These are phyloP conservation scores for Brienomyrus brachyistius DNA, from an alignment of 2,113 vertebrate genomes.

Conservation along the genomic window DNA sequence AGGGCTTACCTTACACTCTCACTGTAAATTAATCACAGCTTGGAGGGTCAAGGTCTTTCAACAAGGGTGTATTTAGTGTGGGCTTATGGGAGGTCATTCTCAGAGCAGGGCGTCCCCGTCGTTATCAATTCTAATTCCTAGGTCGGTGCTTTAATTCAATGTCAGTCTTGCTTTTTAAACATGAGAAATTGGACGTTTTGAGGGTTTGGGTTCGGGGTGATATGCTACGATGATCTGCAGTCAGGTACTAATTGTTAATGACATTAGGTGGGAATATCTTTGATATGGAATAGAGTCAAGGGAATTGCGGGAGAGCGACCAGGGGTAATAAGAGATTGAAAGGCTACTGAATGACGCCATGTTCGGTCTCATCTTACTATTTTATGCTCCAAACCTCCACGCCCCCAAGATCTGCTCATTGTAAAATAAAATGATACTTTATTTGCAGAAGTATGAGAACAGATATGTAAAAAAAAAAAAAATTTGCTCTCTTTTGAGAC, in stretches of 20 bases:
- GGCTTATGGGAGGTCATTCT: background rate
- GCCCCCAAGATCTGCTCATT: too few species aligned
- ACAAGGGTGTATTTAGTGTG: background rate
- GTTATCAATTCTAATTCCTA: background rate
- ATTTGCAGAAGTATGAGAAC: too few species aligned
- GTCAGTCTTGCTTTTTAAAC: background rate
- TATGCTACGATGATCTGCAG: background rate
- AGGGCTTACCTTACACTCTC: background rate
- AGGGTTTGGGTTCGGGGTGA: background rate
- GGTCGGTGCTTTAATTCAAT: background rate
- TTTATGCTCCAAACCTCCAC: too few species aligned
- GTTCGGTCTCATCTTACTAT: too few species aligned
- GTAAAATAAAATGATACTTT: too few species aligned
- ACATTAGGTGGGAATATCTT: background rate
- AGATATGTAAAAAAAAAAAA: background rate
- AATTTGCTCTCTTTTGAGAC: background rate
- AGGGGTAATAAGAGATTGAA: background rate
- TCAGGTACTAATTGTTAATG: background rate
- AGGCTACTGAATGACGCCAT: background rate
- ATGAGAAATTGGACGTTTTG: background rate
- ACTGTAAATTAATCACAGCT: background rate
- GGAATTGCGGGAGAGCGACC: background rate
- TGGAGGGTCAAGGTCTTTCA: background rate
- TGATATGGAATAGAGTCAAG: background rate
- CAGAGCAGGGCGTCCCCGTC: background rate